Base-by-base conservation (phyloP, 92 coral and sea anemone genomes). In the Isaurus tuberculatus region DNA sequence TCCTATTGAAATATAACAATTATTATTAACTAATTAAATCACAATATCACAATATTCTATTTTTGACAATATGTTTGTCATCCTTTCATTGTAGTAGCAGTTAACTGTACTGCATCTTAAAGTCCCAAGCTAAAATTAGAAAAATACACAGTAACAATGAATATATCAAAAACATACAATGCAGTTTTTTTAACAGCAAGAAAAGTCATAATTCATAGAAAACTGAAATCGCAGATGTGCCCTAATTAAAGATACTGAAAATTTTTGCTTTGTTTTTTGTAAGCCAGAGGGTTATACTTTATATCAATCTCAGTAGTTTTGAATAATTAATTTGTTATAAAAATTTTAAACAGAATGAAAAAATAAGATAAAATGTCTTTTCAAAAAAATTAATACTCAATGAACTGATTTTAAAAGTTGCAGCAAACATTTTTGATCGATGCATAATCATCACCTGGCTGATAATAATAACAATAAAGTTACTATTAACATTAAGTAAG, bases 11-110 rank as follows among this genome's bases (percentile, higher is more conserved):
- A 65, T n/a, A n/a, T 22, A 61, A n/a, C 27, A 61, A n/a, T 49
- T 61, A 61, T 61, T 22, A 61, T 61, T 61, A 61, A n/a, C 67
- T 61, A 61, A 61, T 61, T 61, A 61, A 61, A 49, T 15, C 58
- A 49, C 58, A 40, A 40, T 40, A 16, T 55, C 63, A 55, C 63
- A 55, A 11, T 55, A 55, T 55, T 55, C 64, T 55, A 55, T 55
- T 55, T 55, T 5, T 5, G 64, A 55, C 64, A 55, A 22, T 2
- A 55, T 55, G 17, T 17, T 5, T 3, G 22, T 55, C 22, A 1
- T 10, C 64, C 23, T 55, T 55, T 55, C 64, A 22, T 55, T 22
- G 64, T 55, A 55, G 23, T 55, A 55, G 64, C 64, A 55, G 64
- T 22, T 3, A 55, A 16, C 64, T 55, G 64, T 55, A 53, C 61